Evolutionary conservation across 92 coral and sea anemone species (phyloP).

Genomic region (Galaxea fascicularis): DNA sequence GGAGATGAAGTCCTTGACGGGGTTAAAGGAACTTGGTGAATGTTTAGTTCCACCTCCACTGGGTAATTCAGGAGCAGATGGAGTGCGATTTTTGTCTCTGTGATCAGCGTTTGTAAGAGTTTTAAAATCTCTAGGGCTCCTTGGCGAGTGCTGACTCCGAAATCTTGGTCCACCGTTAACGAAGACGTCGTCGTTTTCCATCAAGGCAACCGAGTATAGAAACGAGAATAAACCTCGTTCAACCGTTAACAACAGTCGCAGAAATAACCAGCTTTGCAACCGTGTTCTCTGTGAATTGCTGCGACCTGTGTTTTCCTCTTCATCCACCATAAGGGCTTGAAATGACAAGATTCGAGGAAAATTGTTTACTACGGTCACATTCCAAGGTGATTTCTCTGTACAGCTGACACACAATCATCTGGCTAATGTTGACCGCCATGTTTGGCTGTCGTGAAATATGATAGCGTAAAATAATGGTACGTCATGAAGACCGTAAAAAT

Average conservation of each 20-base stretch:
- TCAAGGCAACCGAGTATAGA: slow-evolving; percentile 15
- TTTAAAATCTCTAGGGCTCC: not conserved
- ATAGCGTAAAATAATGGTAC: too few relatives aligned
- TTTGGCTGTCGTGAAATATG: slow-evolving; percentile 19
- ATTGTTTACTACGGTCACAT: not conserved
- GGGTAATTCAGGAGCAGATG: slow-evolving; percentile 76
- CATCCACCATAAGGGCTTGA: slow-evolving; percentile 32
- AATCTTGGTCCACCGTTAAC: slow-evolving; percentile 6
- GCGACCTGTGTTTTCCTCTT: not conserved
- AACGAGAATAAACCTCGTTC: slow-evolving; percentile 35
- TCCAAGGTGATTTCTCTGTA: not conserved
- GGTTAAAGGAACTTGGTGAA: slow-evolving; percentile 52
- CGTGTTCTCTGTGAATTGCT: not conserved
- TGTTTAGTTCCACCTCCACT: slow-evolving; percentile 44
- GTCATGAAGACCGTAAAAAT: not conserved
- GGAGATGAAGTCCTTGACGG: slow-evolving; percentile 91
- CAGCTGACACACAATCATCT: slow-evolving; percentile 20
- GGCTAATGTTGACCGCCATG: slow-evolving; percentile 13
- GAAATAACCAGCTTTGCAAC: slow-evolving; percentile 16
- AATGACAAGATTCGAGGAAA: slow-evolving; percentile 8
- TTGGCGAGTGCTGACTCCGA: slow-evolving; percentile 16
- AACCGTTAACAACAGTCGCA: slow-evolving; percentile 31
- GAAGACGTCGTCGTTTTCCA: slow-evolving; percentile 54
- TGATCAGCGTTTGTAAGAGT: not conserved
- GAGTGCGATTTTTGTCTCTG: slow-evolving; percentile 51